Percentiles rank a stretch among this genome's conserved stretches.
These are phyloP conservation scores for Stenurella melanura DNA, from an alignment of 2,888 invertebrate species.

Conservation along the genomic window DNA sequence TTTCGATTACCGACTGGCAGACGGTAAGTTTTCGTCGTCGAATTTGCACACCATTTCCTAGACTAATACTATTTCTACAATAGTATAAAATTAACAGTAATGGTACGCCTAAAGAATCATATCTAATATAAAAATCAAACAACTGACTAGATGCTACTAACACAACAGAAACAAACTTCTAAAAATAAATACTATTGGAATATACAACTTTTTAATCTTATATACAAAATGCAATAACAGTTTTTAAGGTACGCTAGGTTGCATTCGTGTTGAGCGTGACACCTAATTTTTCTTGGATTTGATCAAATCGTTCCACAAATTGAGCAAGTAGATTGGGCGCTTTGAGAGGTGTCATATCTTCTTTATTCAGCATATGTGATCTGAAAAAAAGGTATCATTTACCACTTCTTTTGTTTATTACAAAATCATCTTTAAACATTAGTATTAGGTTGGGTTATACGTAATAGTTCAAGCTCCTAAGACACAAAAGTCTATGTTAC, in stretches of 20 bases:
- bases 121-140: conserved; percentile 11
- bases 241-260: conserved; percentile 21
- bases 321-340: conserved; percentile 68
- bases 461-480: too few relatives aligned
- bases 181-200: conserved; percentile 10
- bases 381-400: conserved; percentile 39
- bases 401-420: too few relatives aligned
- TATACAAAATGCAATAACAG: conserved; percentile 15
- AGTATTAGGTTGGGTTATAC: too few relatives aligned
- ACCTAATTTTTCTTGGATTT: conserved; percentile 69
- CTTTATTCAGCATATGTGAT: conserved; percentile 48
- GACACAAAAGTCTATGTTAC: too few relatives aligned
- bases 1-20: too few relatives aligned
- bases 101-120: neutral
- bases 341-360: conserved; percentile 60
- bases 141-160: conserved; percentile 34
- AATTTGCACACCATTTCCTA: too few relatives aligned
- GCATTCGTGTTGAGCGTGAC: conserved; percentile 45
- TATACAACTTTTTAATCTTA: conserved; percentile 9
- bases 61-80: neutral
- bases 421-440: too few relatives aligned
- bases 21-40: too few relatives aligned
- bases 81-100: conserved; percentile 5
- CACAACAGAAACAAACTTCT: conserved; percentile 21
- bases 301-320: conserved; percentile 69